Base-by-base conservation (phyloP, 2,888 invertebrate species). In the Ischnus inquisitorius region DNA sequence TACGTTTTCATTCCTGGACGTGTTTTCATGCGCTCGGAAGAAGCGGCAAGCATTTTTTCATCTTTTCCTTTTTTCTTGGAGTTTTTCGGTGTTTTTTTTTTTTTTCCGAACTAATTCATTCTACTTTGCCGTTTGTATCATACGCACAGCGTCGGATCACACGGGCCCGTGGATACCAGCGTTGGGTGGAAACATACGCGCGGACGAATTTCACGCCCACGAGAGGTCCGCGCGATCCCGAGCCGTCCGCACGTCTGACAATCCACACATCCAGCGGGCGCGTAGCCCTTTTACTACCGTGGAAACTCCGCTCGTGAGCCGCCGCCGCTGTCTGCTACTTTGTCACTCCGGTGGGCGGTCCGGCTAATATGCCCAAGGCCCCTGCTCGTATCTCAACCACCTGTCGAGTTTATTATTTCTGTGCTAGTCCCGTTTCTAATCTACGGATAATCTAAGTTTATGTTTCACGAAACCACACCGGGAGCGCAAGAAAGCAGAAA, bases 321-420 rank as follows among this genome's bases (percentile, higher is more conserved):
- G 48, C 54, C 41, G 57, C 75, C 41, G 79, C 75, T 79, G 57
- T 69, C 62, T 77, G 46, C 80, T 81, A 81, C 83, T 83, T 85
- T 85, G 85, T 85, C 85, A 83, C 83, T 76, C 60, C 71, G 57
- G 74, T 84, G 76, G 84, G 85, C 85, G 85, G 82, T 84, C 84
- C 76, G 51, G 72, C 82, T 85, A 85, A 85, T 83, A 82, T 79
- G 82, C 79, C 79, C 77, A 69, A 77, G 79, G 74, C 71, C 79
- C 68, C 28, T n/a, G 43, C 43, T 28, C 82, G 60, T 83, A 85
- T 82, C 84, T 85, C 85, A 84, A 85, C 85, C 85, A 85, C 85
- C 84, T 85, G 85, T 84, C 85, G 84, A 82, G 84, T 79, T 79
- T 83, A 80, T 85, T 82, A 85, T 85, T 82, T 82, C 76, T 46